These are phyloP conservation scores for Peromyscus melanophrys DNA, from an alignment of 2,797 vertebrate species.

Conservation along the genomic window DNA sequence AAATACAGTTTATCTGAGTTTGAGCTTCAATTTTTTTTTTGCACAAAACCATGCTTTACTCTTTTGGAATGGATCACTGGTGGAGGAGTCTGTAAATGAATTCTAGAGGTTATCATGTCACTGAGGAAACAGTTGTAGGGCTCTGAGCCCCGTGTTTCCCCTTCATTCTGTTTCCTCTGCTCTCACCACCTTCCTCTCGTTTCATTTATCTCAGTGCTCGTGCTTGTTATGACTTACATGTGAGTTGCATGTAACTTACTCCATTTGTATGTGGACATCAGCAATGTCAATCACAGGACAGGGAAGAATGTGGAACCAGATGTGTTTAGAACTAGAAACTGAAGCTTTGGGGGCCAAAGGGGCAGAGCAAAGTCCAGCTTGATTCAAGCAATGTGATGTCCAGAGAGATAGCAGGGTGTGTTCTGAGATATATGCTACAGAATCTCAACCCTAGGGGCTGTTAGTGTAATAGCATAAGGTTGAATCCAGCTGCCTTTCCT, in stretches of 20 bases:
- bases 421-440: background rate
- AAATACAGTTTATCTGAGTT: slow-evolving; percentile 23
- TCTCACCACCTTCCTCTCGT: background rate
- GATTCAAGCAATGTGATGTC: background rate
- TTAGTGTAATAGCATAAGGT: background rate
- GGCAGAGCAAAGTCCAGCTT: background rate
- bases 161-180: slow-evolving; percentile 27
- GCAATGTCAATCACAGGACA: background rate
- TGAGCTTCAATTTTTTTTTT: background rate
- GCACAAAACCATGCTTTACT: background rate
- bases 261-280: background rate
- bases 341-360: background rate
- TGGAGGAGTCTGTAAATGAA: background rate
- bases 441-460: background rate
- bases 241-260: background rate
- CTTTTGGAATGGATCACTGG: background rate
- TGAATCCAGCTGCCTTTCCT: background rate
- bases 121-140: background rate
- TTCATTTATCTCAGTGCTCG: background rate
- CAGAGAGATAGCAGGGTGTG: background rate
- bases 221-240: background rate
- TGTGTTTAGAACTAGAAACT: background rate
- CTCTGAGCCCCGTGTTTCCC: background rate
- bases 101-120: background rate
- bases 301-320: background rate